Conservation (phyloP, 2,113 vertebrate species). For the Trichomycterus rosablanca region DNA sequence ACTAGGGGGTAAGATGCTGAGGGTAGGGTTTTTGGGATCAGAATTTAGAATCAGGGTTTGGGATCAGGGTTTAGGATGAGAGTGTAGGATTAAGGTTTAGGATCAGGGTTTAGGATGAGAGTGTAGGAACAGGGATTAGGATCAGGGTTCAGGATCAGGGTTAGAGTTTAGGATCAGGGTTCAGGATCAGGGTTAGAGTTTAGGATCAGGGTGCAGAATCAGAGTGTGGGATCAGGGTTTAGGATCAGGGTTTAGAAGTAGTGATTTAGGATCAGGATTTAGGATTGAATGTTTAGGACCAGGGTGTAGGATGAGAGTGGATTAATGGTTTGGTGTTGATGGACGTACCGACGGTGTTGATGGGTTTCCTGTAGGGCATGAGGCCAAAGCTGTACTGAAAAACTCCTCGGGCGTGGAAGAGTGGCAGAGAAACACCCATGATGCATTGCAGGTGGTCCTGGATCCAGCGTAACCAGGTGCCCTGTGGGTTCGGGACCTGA, state of each 20-base stretch:
- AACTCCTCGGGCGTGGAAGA: constrained; percentile 85
- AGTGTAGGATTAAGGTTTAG: background rate
- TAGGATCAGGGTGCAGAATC: background rate
- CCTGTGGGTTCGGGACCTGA: constrained; percentile 76
- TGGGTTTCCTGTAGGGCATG: constrained; percentile 81
- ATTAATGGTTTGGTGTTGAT: background rate
- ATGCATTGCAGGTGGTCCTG: constrained; percentile 78
- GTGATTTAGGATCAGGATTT: background rate
- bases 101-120: background rate
- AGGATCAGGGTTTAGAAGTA: background rate
- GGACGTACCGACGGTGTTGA: constrained; percentile 77
- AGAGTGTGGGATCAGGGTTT: background rate
- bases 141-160: background rate
- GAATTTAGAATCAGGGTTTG: too few species aligned
- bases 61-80: background rate
- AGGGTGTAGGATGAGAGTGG: background rate
- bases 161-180: background rate
- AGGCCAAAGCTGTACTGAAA: constrained; percentile 93
- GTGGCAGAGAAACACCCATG: constrained; percentile 84
- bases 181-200: background rate
- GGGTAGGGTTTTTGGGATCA: background rate
- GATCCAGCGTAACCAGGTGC: constrained; percentile 73
- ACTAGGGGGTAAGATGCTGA: background rate
- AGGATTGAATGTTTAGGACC: background rate
- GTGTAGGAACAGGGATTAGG: too few species aligned